These are phyloP conservation scores for Drosophila engyochracea DNA, from an alignment of 2,888 invertebrate genomes.

Conservation along the genomic window DNA sequence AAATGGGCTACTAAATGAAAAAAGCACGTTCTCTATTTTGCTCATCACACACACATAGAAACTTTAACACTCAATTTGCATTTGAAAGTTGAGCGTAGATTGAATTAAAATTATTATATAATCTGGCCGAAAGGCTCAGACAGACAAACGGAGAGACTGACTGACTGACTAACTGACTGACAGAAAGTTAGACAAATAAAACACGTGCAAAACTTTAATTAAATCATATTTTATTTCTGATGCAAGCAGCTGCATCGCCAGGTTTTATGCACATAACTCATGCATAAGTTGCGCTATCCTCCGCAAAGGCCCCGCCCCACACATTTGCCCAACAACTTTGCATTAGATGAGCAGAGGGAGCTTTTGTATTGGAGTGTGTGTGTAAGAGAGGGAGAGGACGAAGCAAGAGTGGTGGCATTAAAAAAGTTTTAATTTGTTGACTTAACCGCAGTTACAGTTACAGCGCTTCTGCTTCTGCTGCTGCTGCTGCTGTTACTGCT, in stretches of 20 bases:
- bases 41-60: constrained; percentile 5
- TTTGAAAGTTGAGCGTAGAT: constrained; percentile 57
- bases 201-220: constrained; percentile 79
- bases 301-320: constrained; percentile 7
- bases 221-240: constrained; percentile 73
- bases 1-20: constrained; percentile 49
- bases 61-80: constrained; percentile 43
- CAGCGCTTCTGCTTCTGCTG: constrained; percentile 28
- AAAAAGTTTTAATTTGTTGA: constrained; percentile 81
- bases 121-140: constrained; percentile 23
- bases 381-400: neutral
- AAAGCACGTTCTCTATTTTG: constrained; percentile 1
- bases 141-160: constrained; percentile 18
- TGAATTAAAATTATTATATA: constrained; percentile 75
- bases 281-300: constrained; percentile 66
- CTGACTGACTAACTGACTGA: constrained; percentile 8
- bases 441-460: constrained; percentile 82
- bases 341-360: constrained; percentile 40
- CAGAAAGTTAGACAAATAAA: constrained; percentile 43
- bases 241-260: constrained; percentile 36
- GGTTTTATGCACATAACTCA: constrained; percentile 74
- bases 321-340: constrained; percentile 29
- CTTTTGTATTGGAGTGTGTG: neutral
- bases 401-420: constrained; percentile 27
- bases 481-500: neutral